Evolutionary conservation across 2,113 vertebrate species (phyloP).

Genomic region (Psephotus haematonotus): DNA sequence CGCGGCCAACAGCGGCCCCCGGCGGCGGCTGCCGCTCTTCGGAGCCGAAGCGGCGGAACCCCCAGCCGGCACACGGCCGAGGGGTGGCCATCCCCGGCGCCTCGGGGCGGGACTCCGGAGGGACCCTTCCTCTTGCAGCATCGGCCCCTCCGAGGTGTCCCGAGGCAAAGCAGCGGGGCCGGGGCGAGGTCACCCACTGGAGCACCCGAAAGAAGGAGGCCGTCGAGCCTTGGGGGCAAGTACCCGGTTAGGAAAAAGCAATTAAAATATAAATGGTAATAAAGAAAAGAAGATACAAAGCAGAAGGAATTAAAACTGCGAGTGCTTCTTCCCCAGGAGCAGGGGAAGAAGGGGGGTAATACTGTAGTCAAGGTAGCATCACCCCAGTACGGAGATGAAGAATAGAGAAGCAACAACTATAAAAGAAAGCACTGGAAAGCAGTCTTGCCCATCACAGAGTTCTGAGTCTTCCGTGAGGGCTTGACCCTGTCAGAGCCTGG

Average conservation of each 20-base stretch:
- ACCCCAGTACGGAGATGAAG: accelerated
- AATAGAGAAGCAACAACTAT: not conserved
- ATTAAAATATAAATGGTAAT: not conserved
- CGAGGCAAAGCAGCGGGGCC: not conserved
- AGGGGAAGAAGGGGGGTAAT: not conserved
- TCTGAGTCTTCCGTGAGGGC: no score
- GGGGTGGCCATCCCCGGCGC: not conserved
- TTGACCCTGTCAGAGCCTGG: not conserved
- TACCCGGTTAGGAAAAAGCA: no score
- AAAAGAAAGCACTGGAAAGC: not conserved
- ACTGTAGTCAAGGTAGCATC: not conserved
- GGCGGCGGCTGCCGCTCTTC: not conserved
- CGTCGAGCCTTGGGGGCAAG: not conserved
- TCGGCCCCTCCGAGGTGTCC: not conserved
- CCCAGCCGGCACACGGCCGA: not conserved
- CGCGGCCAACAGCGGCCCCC: conserved; percentile 26
- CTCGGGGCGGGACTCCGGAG: accelerated
- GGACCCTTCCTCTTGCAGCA: not conserved
- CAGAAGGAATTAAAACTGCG: not conserved
- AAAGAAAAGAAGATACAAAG: not conserved
- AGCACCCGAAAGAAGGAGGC: not conserved
- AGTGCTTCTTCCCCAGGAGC: not conserved
- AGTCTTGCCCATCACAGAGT: not conserved
- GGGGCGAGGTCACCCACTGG: not conserved
- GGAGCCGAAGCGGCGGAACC: not conserved